Base-by-base conservation (phyloP, 2,888 invertebrate species). In the Noctua pronuba region DNA sequence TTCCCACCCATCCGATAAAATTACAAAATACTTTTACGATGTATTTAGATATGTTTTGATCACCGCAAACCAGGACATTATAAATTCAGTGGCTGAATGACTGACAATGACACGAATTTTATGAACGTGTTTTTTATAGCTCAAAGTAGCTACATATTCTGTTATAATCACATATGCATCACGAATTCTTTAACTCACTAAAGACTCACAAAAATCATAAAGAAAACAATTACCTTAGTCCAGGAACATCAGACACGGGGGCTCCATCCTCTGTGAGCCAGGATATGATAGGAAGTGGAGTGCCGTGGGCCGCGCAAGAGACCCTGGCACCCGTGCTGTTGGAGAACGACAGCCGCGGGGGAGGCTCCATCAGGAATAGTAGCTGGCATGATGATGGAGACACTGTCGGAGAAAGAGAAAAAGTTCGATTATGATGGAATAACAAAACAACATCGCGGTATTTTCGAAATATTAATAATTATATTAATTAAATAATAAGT, bases 271-370 rank as follows among this genome's bases (percentile, higher is more conserved):
- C 97, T 38, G 98, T 97, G 76, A 98, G 97, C 98, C 98, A 98
- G 85, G 98, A 97, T 85, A 98, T 97, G 88, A 97, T 96, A 0
- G 98, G 98, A 41, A 97, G 96, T 2, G 98, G 98, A 0, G 97
- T 97, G 77, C 98, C 98, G 92, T 98, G 98, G 3, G 98, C 98
- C 5, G 98, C 98, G 91, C 98, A 98, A 79, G 97, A 97, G 79
- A 98, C 97, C 90, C 98, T 97, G 44, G 98, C 97, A n/a, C 98
- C 98, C 21, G 98, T 98, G 83, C 98, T 98, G 95, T 98, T 98
- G 88, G 98, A 98, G 96, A 98, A 98, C 87, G 97, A 97, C 84
- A 98, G 97, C 87, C 97, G 97, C n/a, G 98, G 97, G 35, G 98
- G 98, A 28, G 98, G 98, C 95, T 98, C 98, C 95, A 98, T 97